These are phyloP conservation scores for Scaptomyza tumidula DNA, from an alignment of 2,888 invertebrate species.

Conservation along the genomic window DNA sequence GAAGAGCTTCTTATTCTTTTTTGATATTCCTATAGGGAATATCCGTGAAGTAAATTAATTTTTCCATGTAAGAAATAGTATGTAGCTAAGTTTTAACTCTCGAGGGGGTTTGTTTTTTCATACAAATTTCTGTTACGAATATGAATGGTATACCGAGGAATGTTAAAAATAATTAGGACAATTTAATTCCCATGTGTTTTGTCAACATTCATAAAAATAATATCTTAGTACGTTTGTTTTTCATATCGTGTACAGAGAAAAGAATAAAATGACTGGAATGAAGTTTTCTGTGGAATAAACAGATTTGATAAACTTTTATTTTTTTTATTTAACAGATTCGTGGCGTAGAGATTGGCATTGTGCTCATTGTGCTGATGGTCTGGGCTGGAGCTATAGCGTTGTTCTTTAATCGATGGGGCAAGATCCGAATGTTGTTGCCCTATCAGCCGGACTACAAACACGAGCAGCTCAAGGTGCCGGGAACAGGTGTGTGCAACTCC, in stretches of 20 bases:
- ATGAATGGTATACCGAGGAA: neutral
- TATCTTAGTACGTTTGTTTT: too few species aligned
- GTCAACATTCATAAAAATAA: neutral
- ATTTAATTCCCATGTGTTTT: neutral
- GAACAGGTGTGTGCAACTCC: conserved; percentile 89
- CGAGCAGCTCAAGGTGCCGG: conserved; percentile 93
- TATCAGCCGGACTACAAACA: conserved; percentile 96
- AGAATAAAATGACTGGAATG: too few species aligned
- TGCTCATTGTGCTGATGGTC: conserved; percentile 91
- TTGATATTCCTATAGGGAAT: neutral
- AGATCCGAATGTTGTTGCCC: conserved; percentile 95
- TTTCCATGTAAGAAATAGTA: neutral
- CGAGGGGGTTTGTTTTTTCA: neutral
- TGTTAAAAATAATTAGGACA: neutral
- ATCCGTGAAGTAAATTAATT: neutral
- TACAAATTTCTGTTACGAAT: neutral
- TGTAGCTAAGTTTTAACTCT: neutral
- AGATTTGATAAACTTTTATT: neutral
- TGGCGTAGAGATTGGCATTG: conserved; percentile 95
- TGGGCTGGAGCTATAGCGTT: conserved; percentile 95
- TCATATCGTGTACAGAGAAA: too few species aligned
- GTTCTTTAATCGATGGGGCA: conserved; percentile 95
- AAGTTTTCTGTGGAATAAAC: neutral
- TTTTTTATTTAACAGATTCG: conserved; percentile 88
- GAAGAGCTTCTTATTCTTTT: neutral